Percentiles rank a stretch among this genome's conserved stretches.
These are phyloP conservation scores for Electrophaes corylata DNA, from an alignment of 2,888 invertebrate genomes.

Conservation along the genomic window DNA sequence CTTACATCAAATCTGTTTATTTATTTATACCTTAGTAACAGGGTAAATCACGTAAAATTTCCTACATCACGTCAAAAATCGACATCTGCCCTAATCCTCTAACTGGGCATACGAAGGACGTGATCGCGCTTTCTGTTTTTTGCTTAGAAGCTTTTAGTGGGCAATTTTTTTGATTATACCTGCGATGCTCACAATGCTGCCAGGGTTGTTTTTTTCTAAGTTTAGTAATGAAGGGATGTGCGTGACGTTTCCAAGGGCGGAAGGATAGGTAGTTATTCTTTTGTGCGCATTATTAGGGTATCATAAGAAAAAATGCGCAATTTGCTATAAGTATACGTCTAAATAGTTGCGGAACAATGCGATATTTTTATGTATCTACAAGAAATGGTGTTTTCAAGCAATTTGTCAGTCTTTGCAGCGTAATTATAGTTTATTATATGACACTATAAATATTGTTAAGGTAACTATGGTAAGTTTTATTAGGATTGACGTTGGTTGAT, in stretches of 20 bases:
- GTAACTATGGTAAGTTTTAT: neutral
- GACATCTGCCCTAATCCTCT: constrained; percentile 75
- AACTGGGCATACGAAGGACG: constrained; percentile 53
- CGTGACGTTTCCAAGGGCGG: constrained; percentile 78
- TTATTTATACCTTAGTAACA: constrained; percentile 43
- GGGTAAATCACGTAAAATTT: constrained; percentile 56
- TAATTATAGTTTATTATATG: neutral
- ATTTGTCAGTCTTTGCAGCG: constrained; percentile 20
- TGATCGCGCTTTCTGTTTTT: constrained; percentile 75
- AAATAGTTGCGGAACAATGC: constrained; percentile 44
- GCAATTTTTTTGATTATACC: constrained; percentile 71
- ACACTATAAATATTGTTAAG: neutral
- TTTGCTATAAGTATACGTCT: constrained; percentile 50
- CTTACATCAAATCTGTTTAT: constrained; percentile 27
- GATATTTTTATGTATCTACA: constrained; percentile 31
- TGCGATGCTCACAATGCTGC: constrained; percentile 69
- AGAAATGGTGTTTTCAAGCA: constrained; percentile 9
- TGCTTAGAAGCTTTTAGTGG: constrained; percentile 60
- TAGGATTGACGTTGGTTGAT: neutral
- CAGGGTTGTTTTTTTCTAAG: constrained; percentile 65
- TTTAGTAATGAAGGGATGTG: constrained; percentile 71
- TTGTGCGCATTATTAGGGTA: constrained; percentile 70
- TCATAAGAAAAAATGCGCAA: constrained; percentile 71
- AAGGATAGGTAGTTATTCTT: constrained; percentile 75
- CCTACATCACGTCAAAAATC: constrained; percentile 68